Percentiles rank a stretch among this genome's conserved stretches.
These are phyloP conservation scores for Sarcophaga subvicina DNA, from an alignment of 2,888 invertebrate species.

Conservation along the genomic window DNA sequence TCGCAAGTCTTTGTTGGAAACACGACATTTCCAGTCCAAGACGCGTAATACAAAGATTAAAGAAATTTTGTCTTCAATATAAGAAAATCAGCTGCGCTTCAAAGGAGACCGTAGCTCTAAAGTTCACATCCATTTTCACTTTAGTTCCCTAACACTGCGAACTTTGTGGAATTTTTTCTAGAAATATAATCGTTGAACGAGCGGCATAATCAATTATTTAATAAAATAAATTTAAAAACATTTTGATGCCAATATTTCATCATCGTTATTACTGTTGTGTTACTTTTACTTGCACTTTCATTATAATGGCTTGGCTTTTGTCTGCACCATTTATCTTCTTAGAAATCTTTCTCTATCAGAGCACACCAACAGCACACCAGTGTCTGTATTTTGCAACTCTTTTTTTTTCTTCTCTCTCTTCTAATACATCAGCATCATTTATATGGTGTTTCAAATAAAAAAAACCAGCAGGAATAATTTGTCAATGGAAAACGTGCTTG, in stretches of 20 bases:
- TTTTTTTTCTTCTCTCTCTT: background rate
- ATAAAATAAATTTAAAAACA: constrained; percentile 29
- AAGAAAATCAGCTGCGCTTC: no score
- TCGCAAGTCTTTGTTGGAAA: no score
- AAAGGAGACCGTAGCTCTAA: background rate
- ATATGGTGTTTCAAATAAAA: constrained; percentile 52
- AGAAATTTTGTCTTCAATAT: no score
- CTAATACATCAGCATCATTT: constrained; percentile 34
- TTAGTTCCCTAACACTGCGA: background rate
- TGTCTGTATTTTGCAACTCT: constrained; percentile 51
- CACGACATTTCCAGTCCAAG: no score
- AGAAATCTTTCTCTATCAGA: constrained; percentile 41
- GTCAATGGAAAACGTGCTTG: constrained; percentile 65
- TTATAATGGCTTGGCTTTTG: constrained; percentile 35
- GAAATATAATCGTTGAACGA: background rate
- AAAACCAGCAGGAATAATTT: constrained; percentile 61
- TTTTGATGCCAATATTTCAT: constrained; percentile 57
- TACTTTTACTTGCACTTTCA: constrained; percentile 69
- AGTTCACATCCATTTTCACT: background rate
- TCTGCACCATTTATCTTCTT: constrained; percentile 39
- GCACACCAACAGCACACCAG: background rate
- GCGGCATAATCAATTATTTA: constrained; percentile 57
- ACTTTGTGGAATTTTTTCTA: background rate
- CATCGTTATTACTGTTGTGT: constrained; percentile 42
- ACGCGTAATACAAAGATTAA: no score